Percentiles rank a stretch among this genome's conserved stretches.
Evolutionary conservation across 1,140 invertebrate genomes (phyloP).

Genomic region (Drosophila watanabei): DNA sequence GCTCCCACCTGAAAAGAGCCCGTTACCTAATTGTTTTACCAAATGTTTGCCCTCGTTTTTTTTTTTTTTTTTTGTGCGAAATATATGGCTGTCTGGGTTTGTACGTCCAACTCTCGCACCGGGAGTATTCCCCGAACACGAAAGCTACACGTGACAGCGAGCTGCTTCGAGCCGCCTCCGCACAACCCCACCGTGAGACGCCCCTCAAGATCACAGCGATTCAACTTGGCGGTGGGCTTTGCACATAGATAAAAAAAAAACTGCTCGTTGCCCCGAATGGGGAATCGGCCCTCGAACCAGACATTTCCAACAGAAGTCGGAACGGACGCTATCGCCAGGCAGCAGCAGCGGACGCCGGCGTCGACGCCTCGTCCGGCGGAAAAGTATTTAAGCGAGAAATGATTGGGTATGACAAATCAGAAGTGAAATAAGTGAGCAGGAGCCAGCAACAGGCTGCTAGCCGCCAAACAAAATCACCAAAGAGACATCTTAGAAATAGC

Average conservation of each 20-base stretch:
- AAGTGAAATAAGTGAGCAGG: constrained; percentile 75
- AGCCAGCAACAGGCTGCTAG: constrained; percentile 46
- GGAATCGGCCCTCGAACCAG: constrained; percentile 29
- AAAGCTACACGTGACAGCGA: constrained; percentile 55
- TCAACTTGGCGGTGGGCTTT: constrained; percentile 15
- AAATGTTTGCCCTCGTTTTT: constrained; percentile 47
- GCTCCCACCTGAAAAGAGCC: not conserved
- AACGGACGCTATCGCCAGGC: constrained; percentile 30
- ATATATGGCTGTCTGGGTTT: constrained; percentile 19
- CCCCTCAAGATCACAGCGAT: constrained; percentile 50
- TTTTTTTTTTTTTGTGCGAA: constrained; percentile 20
- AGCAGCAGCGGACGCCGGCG: constrained; percentile 21
- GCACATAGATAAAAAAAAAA: constrained; percentile 43
- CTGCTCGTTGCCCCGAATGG: constrained; percentile 12
- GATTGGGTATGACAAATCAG: constrained; percentile 75
- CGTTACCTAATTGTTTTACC: constrained; percentile 41
- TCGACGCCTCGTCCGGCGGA: constrained; percentile 18
- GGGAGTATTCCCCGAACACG: constrained; percentile 77
- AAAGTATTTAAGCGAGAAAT: constrained; percentile 77
- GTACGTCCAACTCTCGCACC: constrained; percentile 8
- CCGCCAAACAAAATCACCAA: constrained; percentile 8
- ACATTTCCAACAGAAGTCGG: constrained; percentile 56
- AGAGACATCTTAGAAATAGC: constrained; percentile 11
- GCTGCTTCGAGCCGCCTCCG: not conserved
- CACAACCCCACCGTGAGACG: constrained; percentile 3